These are phyloP conservation scores for Drosophila mercatorum DNA, from an alignment of 2,888 invertebrate genomes.

Conservation along the genomic window DNA sequence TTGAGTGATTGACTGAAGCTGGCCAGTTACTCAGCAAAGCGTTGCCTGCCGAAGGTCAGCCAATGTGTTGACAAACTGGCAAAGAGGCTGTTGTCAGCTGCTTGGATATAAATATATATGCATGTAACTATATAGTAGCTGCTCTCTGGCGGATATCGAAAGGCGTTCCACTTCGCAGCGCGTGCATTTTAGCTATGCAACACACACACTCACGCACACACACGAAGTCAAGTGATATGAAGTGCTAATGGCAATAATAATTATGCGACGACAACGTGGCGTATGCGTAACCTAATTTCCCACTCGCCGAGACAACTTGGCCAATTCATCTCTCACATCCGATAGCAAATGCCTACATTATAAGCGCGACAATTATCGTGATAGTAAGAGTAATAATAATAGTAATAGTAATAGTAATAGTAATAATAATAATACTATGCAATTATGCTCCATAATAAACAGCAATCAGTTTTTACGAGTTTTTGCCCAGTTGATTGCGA, in stretches of 20 bases:
- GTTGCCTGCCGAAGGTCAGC: slow-evolving; percentile 66
- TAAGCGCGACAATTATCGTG: background rate
- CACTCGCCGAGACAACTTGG: background rate
- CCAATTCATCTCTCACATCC: slow-evolving; percentile 7
- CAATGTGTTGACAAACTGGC: slow-evolving; percentile 44
- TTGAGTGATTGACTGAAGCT: slow-evolving; percentile 8
- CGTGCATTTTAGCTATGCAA: slow-evolving; percentile 72
- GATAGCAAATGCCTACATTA: background rate
- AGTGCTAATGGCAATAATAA: slow-evolving; percentile 49
- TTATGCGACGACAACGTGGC: slow-evolving; percentile 40
- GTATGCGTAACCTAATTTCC: slow-evolving; percentile 57
- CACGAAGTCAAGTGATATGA: slow-evolving; percentile 6
- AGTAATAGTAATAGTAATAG: slow-evolving; percentile 6
- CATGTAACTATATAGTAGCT: slow-evolving; percentile 17
- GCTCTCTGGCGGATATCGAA: slow-evolving; percentile 80
- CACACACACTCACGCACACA: slow-evolving; percentile 30
- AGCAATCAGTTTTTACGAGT: slow-evolving; percentile 47
- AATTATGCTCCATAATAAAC: slow-evolving; percentile 59
- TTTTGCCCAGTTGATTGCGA: slow-evolving; percentile 47
- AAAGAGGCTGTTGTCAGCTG: slow-evolving; percentile 13
- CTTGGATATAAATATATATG: background rate
- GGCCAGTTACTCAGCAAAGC: slow-evolving; percentile 43
- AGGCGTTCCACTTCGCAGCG: slow-evolving; percentile 84
- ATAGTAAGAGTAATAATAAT: slow-evolving; percentile 10
- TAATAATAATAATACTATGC: slow-evolving; percentile 28